Percentiles rank a stretch among this genome's conserved stretches.
Conservation (phyloP, 2,888 invertebrate genomes). For the Drosophila hamatofila region DNA sequence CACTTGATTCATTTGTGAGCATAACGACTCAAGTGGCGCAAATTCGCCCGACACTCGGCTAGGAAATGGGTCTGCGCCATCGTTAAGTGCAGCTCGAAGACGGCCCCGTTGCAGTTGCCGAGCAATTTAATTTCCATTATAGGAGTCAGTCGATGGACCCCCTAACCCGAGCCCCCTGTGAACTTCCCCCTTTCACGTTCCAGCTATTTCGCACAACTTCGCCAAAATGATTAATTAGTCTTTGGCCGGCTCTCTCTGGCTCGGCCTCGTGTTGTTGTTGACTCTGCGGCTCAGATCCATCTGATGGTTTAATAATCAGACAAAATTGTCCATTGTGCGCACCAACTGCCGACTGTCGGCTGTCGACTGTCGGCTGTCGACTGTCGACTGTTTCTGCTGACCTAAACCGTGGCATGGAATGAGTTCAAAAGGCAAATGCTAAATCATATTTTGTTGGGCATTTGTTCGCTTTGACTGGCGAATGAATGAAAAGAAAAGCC, state of each 20-base stretch:
- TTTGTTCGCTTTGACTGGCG: conserved; percentile 25
- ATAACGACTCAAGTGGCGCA: conserved; percentile 75
- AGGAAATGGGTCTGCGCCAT: conserved; percentile 12
- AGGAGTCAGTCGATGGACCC: conserved; percentile 27
- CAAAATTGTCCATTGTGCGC: conserved; percentile 63
- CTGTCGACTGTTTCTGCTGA: conserved; percentile 34
- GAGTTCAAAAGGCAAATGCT: conserved; percentile 60
- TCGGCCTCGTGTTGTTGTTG: conserved; percentile 38
- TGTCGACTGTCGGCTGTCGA: too few relatives aligned
- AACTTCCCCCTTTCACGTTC: neutral
- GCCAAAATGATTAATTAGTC: conserved; percentile 74
- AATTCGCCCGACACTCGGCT: conserved; percentile 47
- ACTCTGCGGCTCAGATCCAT: conserved; percentile 34
- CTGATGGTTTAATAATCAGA: conserved; percentile 77
- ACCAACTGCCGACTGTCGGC: neutral
- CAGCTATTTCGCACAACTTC: conserved; percentile 35
- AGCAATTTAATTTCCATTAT: conserved; percentile 76
- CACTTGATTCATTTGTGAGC: conserved; percentile 60
- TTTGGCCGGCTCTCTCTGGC: conserved; percentile 32
- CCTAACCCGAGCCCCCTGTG: neutral
- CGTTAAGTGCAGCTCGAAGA: conserved; percentile 36
- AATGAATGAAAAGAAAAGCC: conserved; percentile 49
- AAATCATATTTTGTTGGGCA: conserved; percentile 62
- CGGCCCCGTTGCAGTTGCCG: conserved; percentile 41
- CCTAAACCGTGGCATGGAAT: conserved; percentile 37